Evolutionary conservation across 1,140 invertebrate species (phyloP), one percentile per base, ranked within the genome.

Genomic region (Zaprionus tsacasi): DNA sequence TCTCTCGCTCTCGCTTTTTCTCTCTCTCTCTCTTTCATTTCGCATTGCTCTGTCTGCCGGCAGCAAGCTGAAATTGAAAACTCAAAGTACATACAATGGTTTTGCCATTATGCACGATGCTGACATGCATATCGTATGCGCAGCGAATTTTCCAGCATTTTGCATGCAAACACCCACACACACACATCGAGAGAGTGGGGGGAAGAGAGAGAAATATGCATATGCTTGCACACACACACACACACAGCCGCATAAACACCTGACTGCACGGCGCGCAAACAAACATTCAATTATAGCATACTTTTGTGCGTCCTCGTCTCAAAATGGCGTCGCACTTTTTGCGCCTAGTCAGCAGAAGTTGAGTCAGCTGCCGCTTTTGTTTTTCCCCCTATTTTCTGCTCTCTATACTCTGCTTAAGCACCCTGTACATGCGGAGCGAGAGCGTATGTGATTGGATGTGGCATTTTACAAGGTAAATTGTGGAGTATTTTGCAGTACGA

Each of bases 211-310:
- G 21, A 70, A 45, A 64, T 56, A 63, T 60, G 52, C 63, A 57
- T 60, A 57, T 78, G 52, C 40, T 17, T n/a, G 65, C 38, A 69
- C 27, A 50, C 27, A 27, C 6, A 50, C 27, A 27, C 6, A 50
- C 30, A 64, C 27, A 65, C 17, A 63, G 7, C 57, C 17, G 38
- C 36, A 52, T 45, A 68, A 40, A 68, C 70, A 61, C 56, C 71
- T 76, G 76, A 36, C 63, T 63, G 40, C 45, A 38, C 30, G 57
- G 52, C 72, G 45, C 56, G 70, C 82, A 88, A 82, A 86, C 82
- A 86, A 86, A 86, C 82, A 87, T 86, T 86, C 82, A 87, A 87
- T 87, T 87, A 87, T 88, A 83, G 70, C 83, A 88, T 78, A 87
- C 83, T 88, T 88, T 88, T 83, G 73, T 88, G 73, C 61, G 69